Conservation (phyloP, 2,888 invertebrate species). For the Cryptosula pallasiana region DNA sequence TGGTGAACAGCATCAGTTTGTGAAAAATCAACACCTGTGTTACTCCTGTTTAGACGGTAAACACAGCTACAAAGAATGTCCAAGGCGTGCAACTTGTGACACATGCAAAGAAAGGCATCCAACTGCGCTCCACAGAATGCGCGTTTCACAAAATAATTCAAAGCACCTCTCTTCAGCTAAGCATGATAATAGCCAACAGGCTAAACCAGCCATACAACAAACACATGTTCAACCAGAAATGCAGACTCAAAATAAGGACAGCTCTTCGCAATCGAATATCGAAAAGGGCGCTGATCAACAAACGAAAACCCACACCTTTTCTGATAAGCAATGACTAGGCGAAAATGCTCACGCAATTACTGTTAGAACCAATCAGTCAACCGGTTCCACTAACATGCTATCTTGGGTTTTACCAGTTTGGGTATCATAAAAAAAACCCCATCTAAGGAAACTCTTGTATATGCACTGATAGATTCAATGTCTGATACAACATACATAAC, state of each 20-base stretch:
- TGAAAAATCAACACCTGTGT: too few species aligned
- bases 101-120: slow-evolving; percentile 8
- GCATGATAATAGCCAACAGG: neutral
- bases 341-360: neutral
- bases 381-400: neutral
- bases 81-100: neutral
- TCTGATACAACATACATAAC: slow-evolving; percentile 30
- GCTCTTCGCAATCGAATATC: too few species aligned
- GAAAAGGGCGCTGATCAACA: too few species aligned
- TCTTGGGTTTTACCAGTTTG: slow-evolving; percentile 19
- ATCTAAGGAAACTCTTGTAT: neutral
- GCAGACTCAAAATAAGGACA: too few species aligned
- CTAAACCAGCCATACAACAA: neutral
- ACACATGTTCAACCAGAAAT: neutral
- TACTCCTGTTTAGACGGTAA: neutral
- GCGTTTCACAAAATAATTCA: neutral
- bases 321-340: slow-evolving; percentile 19
- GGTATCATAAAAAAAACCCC: neutral
- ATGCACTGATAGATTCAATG: slow-evolving; percentile 9
- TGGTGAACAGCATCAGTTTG: too few species aligned
- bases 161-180: neutral
- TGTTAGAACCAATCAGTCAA: neutral
- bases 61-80: neutral
- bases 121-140: slow-evolving; percentile 18
- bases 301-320: too few species aligned